phyloP scores from a whole-genome alignment of 2,888 invertebrate species.

The Noctua janthina region DNA sequence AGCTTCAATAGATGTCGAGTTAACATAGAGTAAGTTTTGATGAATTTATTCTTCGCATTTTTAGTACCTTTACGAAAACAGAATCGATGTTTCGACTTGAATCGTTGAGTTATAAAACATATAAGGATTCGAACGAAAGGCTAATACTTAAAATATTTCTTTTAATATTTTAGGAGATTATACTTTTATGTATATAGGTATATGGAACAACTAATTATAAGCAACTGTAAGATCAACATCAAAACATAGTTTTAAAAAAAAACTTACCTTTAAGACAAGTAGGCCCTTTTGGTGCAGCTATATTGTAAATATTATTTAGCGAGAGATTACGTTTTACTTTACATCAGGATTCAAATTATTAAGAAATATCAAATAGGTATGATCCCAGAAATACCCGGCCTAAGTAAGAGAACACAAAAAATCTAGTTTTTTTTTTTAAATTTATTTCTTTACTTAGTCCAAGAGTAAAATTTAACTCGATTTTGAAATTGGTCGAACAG shows the following conservation, averaged over 20 bases:
- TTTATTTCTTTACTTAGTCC: background rate
- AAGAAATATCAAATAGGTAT: background rate
- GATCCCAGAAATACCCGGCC: background rate
- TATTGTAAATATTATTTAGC: conserved; percentile 26
- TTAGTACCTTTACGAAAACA: background rate
- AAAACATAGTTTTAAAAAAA: conserved; percentile 12
- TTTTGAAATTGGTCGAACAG: background rate
- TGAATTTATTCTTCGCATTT: conserved; percentile 13
- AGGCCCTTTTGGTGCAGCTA: conserved; percentile 44
- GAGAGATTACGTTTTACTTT: background rate
- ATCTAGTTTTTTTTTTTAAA: background rate
- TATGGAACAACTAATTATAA: conserved; percentile 17
- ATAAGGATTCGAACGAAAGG: conserved; percentile 11
- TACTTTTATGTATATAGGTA: background rate
- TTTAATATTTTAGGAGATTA: background rate
- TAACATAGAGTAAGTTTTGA: conserved; percentile 13
- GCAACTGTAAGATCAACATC: conserved; percentile 52
- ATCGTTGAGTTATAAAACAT: conserved; percentile 6
- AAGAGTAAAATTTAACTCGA: background rate
- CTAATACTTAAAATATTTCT: background rate
- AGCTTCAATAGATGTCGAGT: background rate
- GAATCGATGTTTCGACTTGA: conserved; percentile 12
- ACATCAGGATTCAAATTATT: background rate
- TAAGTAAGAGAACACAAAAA: background rate
- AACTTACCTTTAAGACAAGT: background rate